Percentiles rank a stretch among this genome's conserved stretches.
Conservation (phyloP, 1,140 invertebrate genomes). For the Lepidurus packardi region DNA sequence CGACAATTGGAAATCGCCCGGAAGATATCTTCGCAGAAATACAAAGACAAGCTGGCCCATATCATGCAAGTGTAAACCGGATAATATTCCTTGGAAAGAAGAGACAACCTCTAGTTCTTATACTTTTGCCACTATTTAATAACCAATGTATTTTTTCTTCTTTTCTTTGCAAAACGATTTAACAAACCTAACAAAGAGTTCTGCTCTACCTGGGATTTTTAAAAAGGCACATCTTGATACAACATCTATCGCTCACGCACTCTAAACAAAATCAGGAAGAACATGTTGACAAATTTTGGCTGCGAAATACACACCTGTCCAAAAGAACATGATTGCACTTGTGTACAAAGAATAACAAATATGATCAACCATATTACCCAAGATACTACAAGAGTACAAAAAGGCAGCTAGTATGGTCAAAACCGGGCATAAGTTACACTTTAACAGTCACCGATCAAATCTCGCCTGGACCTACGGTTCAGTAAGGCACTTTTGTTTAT, state of each 20-base stretch:
- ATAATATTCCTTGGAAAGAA: too few relatives aligned
- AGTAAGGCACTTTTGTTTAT: not conserved
- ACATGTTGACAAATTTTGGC: conserved; percentile 7
- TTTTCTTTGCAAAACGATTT: not conserved
- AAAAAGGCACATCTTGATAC: not conserved
- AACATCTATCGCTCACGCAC: not conserved
- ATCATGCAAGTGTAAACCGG: not conserved
- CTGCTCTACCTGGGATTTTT: not conserved
- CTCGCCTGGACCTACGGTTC: not conserved
- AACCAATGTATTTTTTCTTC: not conserved
- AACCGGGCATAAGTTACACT: not conserved
- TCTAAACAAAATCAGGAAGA: not conserved
- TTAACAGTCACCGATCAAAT: not conserved
- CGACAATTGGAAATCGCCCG: conserved; percentile 1
- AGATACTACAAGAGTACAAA: not conserved
- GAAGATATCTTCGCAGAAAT: not conserved
- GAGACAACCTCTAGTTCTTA: not conserved
- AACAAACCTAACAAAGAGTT: not conserved
- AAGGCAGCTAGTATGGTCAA: not conserved
- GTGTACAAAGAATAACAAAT: not conserved
- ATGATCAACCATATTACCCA: conserved; percentile 2
- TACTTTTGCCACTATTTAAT: not conserved
- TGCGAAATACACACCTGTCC: not conserved
- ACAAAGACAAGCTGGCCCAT: not conserved
- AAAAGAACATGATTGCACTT: not conserved